Evolutionary conservation across 2,888 invertebrate species (phyloP).

Genomic region (Callyntrura sp.): DNA sequence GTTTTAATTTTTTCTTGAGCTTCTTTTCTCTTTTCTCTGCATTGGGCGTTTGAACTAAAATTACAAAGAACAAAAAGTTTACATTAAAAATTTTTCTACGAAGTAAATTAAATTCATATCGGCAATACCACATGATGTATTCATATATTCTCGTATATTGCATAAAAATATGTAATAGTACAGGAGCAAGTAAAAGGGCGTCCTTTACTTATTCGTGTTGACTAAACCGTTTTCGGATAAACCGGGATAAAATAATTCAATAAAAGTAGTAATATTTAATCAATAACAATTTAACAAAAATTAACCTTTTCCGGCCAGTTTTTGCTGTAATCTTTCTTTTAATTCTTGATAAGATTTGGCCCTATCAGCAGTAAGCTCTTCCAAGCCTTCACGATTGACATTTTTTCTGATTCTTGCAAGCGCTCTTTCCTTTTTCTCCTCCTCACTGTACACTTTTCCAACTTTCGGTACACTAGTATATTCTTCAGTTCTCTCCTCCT

Average conservation of each 20-base stretch:
- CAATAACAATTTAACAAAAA: neutral
- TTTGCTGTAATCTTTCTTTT: conserved; percentile 77
- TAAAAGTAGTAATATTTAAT: too few relatives aligned
- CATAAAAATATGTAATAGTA: too few relatives aligned
- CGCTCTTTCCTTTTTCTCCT: conserved; percentile 53
- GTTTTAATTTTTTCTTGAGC: conserved; percentile 69
- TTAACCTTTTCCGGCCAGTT: conserved; percentile 78
- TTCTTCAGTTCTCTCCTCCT: conserved; percentile 71
- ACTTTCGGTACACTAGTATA: conserved; percentile 53
- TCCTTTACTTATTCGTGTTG: too few relatives aligned
- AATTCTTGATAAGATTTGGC: conserved; percentile 77
- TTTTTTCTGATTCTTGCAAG: conserved; percentile 62
- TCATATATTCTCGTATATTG: too few relatives aligned
- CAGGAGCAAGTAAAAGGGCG: too few relatives aligned
- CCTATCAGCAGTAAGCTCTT: conserved; percentile 44
- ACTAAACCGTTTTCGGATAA: too few relatives aligned
- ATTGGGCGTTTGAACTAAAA: conserved; percentile 73
- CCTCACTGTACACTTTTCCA: conserved; percentile 47
- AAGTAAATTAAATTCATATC: too few relatives aligned
- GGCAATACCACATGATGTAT: too few relatives aligned
- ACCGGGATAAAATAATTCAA: neutral
- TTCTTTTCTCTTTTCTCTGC: conserved; percentile 74
- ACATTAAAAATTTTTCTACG: conserved; percentile 21
- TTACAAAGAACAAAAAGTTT: conserved; percentile 1
- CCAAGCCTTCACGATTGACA: conserved; percentile 47